Percentiles rank a stretch among this genome's conserved stretches.
Conservation (phyloP, 2,797 vertebrate species). For the Microctenopoma lineatum region DNA sequence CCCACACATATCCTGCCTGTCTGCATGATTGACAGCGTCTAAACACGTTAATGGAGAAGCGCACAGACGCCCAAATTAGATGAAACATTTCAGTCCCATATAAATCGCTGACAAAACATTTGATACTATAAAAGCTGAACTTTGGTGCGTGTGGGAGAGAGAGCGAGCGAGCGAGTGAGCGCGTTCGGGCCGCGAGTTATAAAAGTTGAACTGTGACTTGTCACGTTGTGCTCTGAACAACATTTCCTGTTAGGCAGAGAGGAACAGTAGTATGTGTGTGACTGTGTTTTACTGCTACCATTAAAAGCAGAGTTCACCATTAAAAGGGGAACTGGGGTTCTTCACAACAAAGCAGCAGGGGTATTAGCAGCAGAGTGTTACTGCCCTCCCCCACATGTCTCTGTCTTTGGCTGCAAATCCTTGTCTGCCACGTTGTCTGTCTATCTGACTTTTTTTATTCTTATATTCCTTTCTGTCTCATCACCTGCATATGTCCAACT, state of each 20-base stretch:
- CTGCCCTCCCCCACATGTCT: constrained; percentile 62
- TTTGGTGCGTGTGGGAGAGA: constrained; percentile 9
- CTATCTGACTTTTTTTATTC: constrained; percentile 34
- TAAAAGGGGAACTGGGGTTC: constrained; percentile 71
- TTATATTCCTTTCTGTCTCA: not conserved
- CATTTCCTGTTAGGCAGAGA: constrained; percentile 68
- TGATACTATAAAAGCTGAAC: constrained; percentile 42
- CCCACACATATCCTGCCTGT: constrained; percentile 24
- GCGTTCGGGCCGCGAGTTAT: constrained; percentile 42
- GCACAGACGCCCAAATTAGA: constrained; percentile 48
- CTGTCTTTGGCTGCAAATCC: constrained; percentile 52
- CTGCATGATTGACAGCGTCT: constrained; percentile 56
- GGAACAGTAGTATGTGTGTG: constrained; percentile 40
- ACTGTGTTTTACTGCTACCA: constrained; percentile 73
- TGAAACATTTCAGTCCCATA: constrained; percentile 52
- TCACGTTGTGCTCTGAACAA: constrained; percentile 63
- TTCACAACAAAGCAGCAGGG: constrained; percentile 76
- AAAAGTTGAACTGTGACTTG: constrained; percentile 74
- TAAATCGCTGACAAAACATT: constrained; percentile 46
- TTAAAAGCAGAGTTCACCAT: constrained; percentile 76
- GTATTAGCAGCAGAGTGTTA: constrained; percentile 75
- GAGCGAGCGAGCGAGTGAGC: constrained; percentile 12
- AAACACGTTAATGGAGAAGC: constrained; percentile 48
- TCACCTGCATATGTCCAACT: not conserved
- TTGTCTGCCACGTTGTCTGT: constrained; percentile 45